Conservation (phyloP, 2,888 invertebrate genomes). For the Chironomus riparius region DNA sequence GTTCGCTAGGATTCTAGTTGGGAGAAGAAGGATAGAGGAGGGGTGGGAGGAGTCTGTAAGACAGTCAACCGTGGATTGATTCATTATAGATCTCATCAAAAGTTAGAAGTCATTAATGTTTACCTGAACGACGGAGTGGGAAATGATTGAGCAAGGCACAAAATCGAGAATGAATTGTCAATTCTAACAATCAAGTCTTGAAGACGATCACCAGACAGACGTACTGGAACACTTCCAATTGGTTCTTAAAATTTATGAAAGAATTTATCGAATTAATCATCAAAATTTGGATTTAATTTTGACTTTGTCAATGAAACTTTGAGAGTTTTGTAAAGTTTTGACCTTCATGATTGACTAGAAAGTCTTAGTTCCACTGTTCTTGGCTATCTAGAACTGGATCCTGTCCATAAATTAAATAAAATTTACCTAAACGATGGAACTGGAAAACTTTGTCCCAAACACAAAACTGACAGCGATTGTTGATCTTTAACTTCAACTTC, state of each 20-base stretch:
- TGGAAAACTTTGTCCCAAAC: slow-evolving; percentile 67
- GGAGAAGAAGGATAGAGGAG: no score
- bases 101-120: no score
- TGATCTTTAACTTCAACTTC: slow-evolving; percentile 42
- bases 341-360: no score
- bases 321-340: neutral
- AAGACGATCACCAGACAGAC: slow-evolving; percentile 45
- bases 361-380: no score
- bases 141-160: slow-evolving; percentile 50
- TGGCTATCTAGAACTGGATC: no score
- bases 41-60: no score
- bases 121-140: slow-evolving; percentile 66
- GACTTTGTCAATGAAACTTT: neutral
- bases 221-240: slow-evolving; percentile 46
- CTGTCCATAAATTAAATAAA: no score
- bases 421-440: slow-evolving; percentile 47
- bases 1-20: no score
- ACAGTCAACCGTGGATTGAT: no score
- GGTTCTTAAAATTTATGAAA: slow-evolving; percentile 43
- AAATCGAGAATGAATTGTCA: slow-evolving; percentile 36
- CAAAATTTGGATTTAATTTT: neutral
- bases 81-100: no score
- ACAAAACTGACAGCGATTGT: slow-evolving; percentile 53
- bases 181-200: slow-evolving; percentile 43
- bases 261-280: neutral